phyloP scores from a whole-genome alignment of 2,113 vertebrate species.

The Dendrocopos noguchii region DNA sequence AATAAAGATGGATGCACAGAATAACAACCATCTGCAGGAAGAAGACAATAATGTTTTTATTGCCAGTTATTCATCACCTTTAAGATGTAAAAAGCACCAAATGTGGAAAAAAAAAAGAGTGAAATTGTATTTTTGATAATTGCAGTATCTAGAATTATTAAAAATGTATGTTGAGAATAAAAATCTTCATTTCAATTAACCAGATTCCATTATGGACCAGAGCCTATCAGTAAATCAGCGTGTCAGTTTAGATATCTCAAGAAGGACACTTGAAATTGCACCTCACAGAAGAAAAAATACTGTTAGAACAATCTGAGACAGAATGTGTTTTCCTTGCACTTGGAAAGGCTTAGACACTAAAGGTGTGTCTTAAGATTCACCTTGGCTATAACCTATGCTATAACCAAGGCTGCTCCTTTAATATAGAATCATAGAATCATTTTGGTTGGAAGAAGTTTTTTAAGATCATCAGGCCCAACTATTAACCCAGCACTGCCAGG shows the following conservation, averaged over 20 bases:
- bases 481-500: no score
- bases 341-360: neutral
- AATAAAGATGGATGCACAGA: neutral
- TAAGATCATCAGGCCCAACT: no score
- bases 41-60: neutral
- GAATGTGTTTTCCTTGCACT: neutral
- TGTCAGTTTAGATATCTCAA: neutral
- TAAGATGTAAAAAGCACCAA: neutral
- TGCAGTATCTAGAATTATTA: neutral
- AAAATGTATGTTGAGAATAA: neutral
- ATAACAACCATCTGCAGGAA: neutral
- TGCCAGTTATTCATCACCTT: neutral
- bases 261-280: neutral
- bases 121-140: neutral
- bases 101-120: neutral
- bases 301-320: neutral
- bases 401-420: neutral
- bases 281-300: neutral
- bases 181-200: neutral
- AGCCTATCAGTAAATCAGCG: neutral
- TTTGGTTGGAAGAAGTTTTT: no score
- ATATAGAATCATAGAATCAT: neutral
- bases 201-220: neutral
- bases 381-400: neutral
- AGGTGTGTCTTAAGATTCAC: neutral